Base-by-base conservation (phyloP, 1,140 invertebrate species). In the Drosophila burlai region DNA sequence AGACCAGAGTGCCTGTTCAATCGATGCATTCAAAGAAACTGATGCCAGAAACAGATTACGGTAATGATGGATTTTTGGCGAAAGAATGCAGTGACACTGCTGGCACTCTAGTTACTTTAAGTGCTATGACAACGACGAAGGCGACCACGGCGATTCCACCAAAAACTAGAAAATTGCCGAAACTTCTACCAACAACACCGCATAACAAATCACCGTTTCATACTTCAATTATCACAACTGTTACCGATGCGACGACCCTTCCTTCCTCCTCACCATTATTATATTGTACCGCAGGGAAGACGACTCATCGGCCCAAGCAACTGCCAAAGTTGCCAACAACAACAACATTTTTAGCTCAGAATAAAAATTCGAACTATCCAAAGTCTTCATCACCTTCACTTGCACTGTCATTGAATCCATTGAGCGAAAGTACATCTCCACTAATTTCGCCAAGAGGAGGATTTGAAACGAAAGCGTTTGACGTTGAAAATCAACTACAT, bases 141-240 rank as follows among this genome's bases (percentile, higher is more conserved):
- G 34, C 67, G n/a, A 6, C 47, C 47, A 26, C 65, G 16, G 26
- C 52, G 38, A 59, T 67, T 36, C 15, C 60, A 40, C 15, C 60
- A 36, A 81, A 79, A 65, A 65, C 76, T 81, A 91, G 91, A 83
- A 92, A 92, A 92, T 92, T 92, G 81, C 91, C 91, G 80, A 92
- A 92, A 71, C 76, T 71, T 85, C 59, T 91, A 45, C 86, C 83
- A 31, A 76, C 83, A 47, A 74, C 81, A 42, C 81, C 83, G 18
- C 72, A 80, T 46, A 74, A 57, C 21, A 85, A 75, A 59, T 45
- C 76, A 62, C 24, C 59, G 54, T 16, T 54, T 24, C 58, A 52
- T 64, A 29, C 55, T 24, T 18, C n/a, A 50, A 59, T 16, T 36
- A 40, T 57, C 36, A 63, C 40, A 24, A 45, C 40, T 34, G 40